Evolutionary conservation across 1,140 invertebrate genomes (phyloP).

Genomic region (Drosophila simulans): DNA sequence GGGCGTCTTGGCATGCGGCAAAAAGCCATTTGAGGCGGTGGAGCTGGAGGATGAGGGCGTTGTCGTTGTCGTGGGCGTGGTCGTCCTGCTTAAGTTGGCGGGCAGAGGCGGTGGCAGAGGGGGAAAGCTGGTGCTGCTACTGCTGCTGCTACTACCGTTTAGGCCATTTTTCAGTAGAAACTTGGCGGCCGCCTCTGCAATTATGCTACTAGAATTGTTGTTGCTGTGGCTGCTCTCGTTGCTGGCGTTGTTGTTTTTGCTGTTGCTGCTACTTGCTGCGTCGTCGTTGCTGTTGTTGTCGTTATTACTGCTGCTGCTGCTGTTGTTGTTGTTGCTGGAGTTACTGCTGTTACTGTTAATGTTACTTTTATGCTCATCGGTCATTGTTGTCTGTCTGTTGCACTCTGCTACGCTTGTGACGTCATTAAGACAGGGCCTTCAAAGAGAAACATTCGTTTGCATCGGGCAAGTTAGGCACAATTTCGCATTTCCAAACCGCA

Average conservation of each 20-base stretch:
- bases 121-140: conserved; percentile 2
- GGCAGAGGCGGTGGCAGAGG: conserved; percentile 50
- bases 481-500: conserved; percentile 25
- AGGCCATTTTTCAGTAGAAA: conserved; percentile 80
- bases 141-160: conserved; percentile 65
- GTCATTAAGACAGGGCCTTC: conserved; percentile 53
- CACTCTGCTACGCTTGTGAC: conserved; percentile 55
- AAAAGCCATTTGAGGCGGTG: conserved; percentile 69
- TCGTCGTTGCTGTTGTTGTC: conserved; percentile 17
- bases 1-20: conserved; percentile 59
- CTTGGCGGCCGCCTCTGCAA: conserved; percentile 80
- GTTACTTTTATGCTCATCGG: conserved; percentile 84
- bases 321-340: conserved; percentile 39
- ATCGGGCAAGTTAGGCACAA: conserved; percentile 31
- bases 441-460: conserved; percentile 49
- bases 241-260: conserved; percentile 19
- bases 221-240: conserved; percentile 43
- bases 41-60: conserved; percentile 40
- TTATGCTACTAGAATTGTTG: conserved; percentile 65
- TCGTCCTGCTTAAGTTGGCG: conserved; percentile 21
- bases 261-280: conserved; percentile 23
- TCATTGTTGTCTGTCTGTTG: conserved; percentile 85
- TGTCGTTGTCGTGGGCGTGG: conserved; percentile 18
- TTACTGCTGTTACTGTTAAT: conserved; percentile 59
- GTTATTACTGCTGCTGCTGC: conserved; percentile 34